A percentile compares a stretch with the other conserved stretches of the same genome.
These are phyloP conservation scores for Drosophila mojavensis DNA, from an alignment of 1,140 invertebrate genomes.

Conservation along the genomic window DNA sequence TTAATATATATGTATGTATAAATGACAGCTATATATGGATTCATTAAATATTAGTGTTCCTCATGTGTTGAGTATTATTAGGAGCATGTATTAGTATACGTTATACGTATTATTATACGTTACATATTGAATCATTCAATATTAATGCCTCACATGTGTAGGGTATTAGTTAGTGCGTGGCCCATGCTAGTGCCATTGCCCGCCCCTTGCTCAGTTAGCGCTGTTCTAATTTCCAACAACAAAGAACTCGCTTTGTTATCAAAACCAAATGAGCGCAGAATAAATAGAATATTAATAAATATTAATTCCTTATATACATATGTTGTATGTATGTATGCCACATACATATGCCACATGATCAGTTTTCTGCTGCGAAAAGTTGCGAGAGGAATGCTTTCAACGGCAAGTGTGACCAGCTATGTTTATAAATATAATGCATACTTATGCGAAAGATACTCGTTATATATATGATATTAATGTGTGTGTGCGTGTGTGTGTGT, in stretches of 20 bases:
- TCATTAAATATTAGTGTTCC: no score
- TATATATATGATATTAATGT: no score
- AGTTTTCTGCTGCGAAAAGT: background rate
- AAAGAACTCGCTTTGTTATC: constrained; percentile 47
- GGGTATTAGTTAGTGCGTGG: background rate
- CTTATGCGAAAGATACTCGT: constrained; percentile 3
- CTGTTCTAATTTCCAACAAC: constrained; percentile 62
- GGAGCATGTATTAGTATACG: no score
- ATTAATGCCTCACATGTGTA: background rate
- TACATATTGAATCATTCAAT: background rate
- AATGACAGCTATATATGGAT: no score
- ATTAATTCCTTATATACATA: constrained; percentile 19
- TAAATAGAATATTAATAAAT: constrained; percentile 46
- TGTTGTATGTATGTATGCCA: no score
- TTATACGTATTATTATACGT: background rate
- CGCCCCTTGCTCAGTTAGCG: constrained; percentile 48
- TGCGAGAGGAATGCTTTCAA: background rate
- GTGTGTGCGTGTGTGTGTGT: no score
- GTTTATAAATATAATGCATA: constrained; percentile 5
- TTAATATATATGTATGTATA: no score
- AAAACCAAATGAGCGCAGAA: constrained; percentile 19
- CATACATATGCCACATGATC: constrained; percentile 30
- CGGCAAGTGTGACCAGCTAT: constrained; percentile 11
- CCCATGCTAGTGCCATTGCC: constrained; percentile 6
- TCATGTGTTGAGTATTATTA: no score